Base-by-base conservation (phyloP, 2,888 invertebrate genomes). In the Chloroclysta siterata region DNA sequence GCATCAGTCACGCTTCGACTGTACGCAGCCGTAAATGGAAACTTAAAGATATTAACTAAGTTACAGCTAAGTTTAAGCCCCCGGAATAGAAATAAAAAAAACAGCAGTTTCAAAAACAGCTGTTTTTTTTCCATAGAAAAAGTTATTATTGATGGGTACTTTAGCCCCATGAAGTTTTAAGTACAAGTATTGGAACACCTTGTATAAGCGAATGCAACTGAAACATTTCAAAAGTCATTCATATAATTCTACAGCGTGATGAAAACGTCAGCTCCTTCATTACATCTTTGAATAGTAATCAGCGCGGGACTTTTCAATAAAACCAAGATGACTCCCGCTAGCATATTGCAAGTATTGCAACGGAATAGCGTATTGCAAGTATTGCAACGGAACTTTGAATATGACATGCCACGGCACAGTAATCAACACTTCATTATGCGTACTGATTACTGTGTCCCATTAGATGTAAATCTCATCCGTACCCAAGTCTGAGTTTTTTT, bases 1-100 rank as follows among this genome's bases (percentile, higher is more conserved):
- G 55, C 51, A 60, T 59, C 52, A 47, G 55, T 64, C 55, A 59
- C 55, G 63, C 63, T 60, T 55, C 59, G 59, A 60, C 59, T 63
- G 54, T 63, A 55, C 54, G 53, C 36, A 47, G 44, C 51, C 36
- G 42, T 41, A 53, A 42, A 47, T 33, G 41, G 46, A 52, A 14
- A 53, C 36, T 59, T 17, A 46, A 52, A 46, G 41, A 14, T 64
- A 55, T 29, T n/a, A n/a, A n/a, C n/a, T n/a, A n/a, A n/a, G n/a
- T n/a, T n/a, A n/a, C n/a, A n/a, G n/a, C n/a, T n/a, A n/a, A n/a
- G n/a, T n/a, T n/a, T n/a, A n/a, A n/a, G n/a, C n/a, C n/a, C n/a
- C n/a, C n/a, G n/a, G n/a, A n/a, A n/a, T n/a, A n/a, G n/a, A n/a
- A n/a, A n/a, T n/a, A n/a, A n/a, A n/a, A n/a, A n/a, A n/a, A n/a